A percentile compares a stretch with the other conserved stretches of the same genome.
Conservation (phyloP, 2,113 vertebrate genomes). For the Rostratula benghalensis region DNA sequence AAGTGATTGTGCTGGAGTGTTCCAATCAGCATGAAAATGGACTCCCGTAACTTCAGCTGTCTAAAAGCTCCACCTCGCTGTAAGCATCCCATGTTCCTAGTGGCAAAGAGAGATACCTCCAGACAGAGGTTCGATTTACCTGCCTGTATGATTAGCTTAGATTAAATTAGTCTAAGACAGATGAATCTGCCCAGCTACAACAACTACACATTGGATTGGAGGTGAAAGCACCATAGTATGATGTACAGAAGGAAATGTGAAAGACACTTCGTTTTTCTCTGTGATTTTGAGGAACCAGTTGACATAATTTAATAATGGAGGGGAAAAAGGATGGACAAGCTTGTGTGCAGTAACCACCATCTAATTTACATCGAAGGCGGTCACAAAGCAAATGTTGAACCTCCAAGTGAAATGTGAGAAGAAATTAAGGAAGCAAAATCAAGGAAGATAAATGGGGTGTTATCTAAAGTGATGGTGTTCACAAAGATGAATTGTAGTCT, state of each 20-base stretch:
- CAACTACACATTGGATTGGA: neutral
- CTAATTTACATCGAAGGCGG: neutral
- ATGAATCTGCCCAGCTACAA: neutral
- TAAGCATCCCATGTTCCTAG: neutral
- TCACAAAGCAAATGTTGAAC: neutral
- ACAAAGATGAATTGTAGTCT: conserved; percentile 41
- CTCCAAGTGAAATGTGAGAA: neutral
- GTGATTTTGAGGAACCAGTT: neutral
- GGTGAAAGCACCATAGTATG: neutral
- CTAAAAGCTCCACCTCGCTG: neutral
- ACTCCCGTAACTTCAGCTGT: neutral
- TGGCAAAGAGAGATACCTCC: neutral
- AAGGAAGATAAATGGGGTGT: conserved; percentile 16
- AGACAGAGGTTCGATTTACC: neutral
- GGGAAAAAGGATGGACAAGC: neutral
- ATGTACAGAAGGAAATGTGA: neutral
- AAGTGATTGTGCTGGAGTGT: neutral
- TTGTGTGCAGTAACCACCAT: neutral
- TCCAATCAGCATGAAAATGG: rapidly evolving
- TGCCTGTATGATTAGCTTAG: neutral
- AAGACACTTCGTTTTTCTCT: neutral
- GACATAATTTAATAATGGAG: neutral
- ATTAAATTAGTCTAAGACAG: neutral
- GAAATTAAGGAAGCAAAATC: conserved; percentile 16
- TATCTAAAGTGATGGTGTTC: neutral